These are phyloP conservation scores for Euleptes europaea DNA, from an alignment of 2,113 vertebrate genomes.

Conservation along the genomic window DNA sequence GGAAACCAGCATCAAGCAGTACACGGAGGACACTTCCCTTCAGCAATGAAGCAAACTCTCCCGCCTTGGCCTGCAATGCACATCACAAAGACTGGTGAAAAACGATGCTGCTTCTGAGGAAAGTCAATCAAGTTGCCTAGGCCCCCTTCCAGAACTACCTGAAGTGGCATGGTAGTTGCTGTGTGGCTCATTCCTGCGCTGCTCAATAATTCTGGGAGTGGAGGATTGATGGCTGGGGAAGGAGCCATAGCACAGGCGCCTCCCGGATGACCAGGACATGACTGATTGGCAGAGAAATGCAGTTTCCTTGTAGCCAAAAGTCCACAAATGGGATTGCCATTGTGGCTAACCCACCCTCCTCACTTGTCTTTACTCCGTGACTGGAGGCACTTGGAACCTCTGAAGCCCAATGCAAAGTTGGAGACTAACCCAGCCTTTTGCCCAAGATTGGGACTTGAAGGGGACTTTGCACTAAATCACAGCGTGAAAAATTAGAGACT, in stretches of 20 bases:
- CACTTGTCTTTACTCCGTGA: not conserved
- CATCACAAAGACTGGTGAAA: not conserved
- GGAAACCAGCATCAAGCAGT: slow-evolving; percentile 92
- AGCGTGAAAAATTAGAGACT: not conserved
- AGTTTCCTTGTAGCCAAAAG: not conserved
- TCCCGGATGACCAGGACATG: too few relatives aligned
- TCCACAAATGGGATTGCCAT: not conserved
- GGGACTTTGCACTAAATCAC: not conserved
- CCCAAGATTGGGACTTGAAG: not conserved
- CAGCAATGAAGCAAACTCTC: slow-evolving; percentile 80
- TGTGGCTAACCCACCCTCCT: not conserved
- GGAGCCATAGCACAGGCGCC: too few relatives aligned
- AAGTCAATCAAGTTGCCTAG: not conserved
- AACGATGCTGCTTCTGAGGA: not conserved
- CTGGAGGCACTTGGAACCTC: not conserved
- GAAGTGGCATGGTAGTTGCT: not conserved
- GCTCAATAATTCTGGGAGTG: not conserved
- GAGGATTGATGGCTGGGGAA: too few relatives aligned
- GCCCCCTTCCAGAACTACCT: not conserved
- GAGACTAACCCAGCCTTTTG: not conserved
- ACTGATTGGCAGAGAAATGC: too few relatives aligned
- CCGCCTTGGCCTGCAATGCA: slow-evolving; percentile 80
- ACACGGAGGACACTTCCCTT: slow-evolving; percentile 81
- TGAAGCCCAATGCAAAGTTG: not conserved
- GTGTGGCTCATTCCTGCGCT: not conserved